Evolutionary conservation across 2,888 invertebrate genomes (phyloP).

Genomic region (Drosophila helvetica): DNA sequence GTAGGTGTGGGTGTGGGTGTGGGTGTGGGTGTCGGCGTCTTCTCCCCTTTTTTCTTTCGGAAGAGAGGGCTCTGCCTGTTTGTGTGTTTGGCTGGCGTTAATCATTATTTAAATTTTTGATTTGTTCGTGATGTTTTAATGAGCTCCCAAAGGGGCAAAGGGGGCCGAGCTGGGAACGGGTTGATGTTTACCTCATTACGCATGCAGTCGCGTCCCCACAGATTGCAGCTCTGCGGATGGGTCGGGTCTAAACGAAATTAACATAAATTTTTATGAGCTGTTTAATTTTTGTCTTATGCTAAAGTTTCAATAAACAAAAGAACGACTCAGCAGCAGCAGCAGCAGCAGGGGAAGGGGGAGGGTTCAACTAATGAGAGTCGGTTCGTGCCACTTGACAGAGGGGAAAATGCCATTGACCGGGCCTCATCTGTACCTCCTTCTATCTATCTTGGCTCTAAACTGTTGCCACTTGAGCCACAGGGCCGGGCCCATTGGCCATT

Average conservation of each 20-base stretch:
- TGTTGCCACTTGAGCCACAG: conserved; percentile 77
- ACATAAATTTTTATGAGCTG: conserved; percentile 77
- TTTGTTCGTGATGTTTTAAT: conserved; percentile 48
- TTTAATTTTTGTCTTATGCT: conserved; percentile 65
- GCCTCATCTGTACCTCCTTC: neutral
- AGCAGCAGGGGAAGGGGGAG: conserved; percentile 7
- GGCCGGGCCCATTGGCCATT: conserved; percentile 54
- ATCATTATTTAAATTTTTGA: conserved; percentile 76
- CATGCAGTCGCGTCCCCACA: conserved; percentile 60
- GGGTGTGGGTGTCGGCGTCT: conserved; percentile 25
- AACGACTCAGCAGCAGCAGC: conserved; percentile 22
- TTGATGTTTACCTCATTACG: conserved; percentile 74
- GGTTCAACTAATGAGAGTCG: conserved; percentile 70
- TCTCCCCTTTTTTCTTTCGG: too few species aligned
- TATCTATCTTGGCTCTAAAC: conserved; percentile 70
- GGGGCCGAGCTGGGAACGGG: neutral
- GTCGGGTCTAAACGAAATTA: conserved; percentile 73
- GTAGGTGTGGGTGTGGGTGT: conserved; percentile 28
- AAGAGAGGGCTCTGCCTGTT: conserved; percentile 4
- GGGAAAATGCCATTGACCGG: conserved; percentile 29
- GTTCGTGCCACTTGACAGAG: conserved; percentile 13
- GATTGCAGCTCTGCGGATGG: conserved; percentile 51
- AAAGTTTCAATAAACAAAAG: conserved; percentile 69
- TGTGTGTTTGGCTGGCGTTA: conserved; percentile 50
- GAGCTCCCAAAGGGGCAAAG: conserved; percentile 17